These are phyloP conservation scores for Pterobdella sp. DNA, from an alignment of 2,888 invertebrate species.

Conservation along the genomic window DNA sequence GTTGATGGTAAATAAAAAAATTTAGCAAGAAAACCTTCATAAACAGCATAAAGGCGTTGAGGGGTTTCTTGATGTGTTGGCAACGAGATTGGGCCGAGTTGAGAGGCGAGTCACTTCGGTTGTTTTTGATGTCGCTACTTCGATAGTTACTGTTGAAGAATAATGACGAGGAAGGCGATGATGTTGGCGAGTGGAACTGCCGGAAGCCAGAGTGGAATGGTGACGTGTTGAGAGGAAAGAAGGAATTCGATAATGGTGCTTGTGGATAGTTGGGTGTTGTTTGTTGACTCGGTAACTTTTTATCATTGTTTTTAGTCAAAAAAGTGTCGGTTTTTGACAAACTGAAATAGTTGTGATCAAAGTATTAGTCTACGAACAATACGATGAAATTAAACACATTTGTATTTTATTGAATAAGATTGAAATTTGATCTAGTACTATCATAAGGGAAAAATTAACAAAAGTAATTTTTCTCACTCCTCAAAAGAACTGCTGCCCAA, in stretches of 20 bases:
- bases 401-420: too few relatives aligned
- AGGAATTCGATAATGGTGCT: background rate
- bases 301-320: background rate
- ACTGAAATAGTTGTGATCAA: background rate
- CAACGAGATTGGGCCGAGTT: slow-evolving; percentile 39
- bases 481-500: background rate
- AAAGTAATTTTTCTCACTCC: too few relatives aligned
- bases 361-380: too few relatives aligned
- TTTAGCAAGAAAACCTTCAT: slow-evolving; percentile 99
- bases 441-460: too few relatives aligned
- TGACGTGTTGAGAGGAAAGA: background rate
- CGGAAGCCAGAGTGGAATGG: slow-evolving; percentile 1
- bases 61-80: slow-evolving; percentile 90
- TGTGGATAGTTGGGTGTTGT: background rate
- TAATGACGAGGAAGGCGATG: slow-evolving; percentile 17
- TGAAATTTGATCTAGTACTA: too few relatives aligned
- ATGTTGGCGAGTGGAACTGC: background rate
- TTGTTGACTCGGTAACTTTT: background rate
- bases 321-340: background rate
- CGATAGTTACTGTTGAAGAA: slow-evolving; percentile 14
- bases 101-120: background rate
- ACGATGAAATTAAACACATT: too few relatives aligned
- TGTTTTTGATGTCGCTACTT: background rate
- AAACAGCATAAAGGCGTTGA: slow-evolving; percentile 99
- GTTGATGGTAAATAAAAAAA: too few relatives aligned